Base-by-base conservation (phyloP, 1,140 invertebrate species). In the Triops longicaudatus region DNA sequence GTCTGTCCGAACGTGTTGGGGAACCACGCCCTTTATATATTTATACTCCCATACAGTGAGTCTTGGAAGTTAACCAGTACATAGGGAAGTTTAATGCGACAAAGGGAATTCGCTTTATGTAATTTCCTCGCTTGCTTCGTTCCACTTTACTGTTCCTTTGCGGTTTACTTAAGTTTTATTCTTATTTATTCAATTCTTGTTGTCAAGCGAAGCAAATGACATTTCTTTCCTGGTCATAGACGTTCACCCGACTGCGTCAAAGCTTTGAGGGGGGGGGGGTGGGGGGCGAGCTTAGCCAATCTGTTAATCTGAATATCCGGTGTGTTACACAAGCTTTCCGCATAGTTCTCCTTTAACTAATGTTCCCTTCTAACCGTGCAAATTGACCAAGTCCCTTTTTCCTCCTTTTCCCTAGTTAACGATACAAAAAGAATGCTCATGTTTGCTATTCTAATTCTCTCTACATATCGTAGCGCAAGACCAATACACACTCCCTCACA, bases 301-400 rank as follows among this genome's bases (percentile, higher is more conserved):
- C 50, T 17, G 50, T 63, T 63, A 63, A 63, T 63, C 50, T 63
- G 50, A 63, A 63, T 63, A 22, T 63, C 50, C 50, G 50, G 50
- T 63, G 22, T 63, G 50, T 63, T 63, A 22, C 50, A n/a, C 50
- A 17, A 63, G 22, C 50, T 63, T 63, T 63, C 50, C 50, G 50
- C 50, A 22, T 63, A 22, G 14, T 63, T 63, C 17, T 63, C 50
- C 50, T 63, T 63, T 63, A 17, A 17, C 7, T 63, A 63, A 7
- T 22, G 50, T 63, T 63, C 50, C 50, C 22, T 63, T 63, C 50
- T 22, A 6, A 63, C 50, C 50, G 50, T 63, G 50, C 50, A 63
- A 63, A 63, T 63, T 63, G 50, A 17, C 50, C 22, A n/a, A 17
- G 14, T 63, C 22, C 50, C 50, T 63, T 22, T 63, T 63, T 63